Percentiles rank a stretch among this genome's conserved stretches.
Evolutionary conservation across 92 coral and sea anemone species (phyloP).

Genomic region (Phenganax subtilis): DNA sequence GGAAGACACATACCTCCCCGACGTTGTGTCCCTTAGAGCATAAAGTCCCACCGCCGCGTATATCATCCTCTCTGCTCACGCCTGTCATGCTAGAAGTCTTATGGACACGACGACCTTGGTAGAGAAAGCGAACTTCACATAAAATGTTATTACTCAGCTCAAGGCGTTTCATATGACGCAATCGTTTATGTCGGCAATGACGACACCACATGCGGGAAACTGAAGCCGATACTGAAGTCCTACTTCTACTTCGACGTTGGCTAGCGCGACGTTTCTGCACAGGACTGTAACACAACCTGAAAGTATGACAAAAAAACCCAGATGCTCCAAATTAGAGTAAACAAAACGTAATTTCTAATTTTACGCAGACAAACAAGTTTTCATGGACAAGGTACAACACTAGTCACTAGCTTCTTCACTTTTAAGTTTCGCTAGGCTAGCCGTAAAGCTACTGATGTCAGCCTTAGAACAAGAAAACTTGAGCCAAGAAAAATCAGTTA

Average conservation of each 20-base stretch:
- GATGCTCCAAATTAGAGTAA: background rate
- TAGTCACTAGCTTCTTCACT: too few species aligned
- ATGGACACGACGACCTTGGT: slow-evolving; percentile 23
- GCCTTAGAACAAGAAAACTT: too few species aligned
- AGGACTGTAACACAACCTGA: slow-evolving; percentile 62
- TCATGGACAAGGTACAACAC: too few species aligned
- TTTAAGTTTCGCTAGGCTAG: too few species aligned
- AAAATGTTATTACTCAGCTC: slow-evolving; percentile 76
- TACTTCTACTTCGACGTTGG: slow-evolving; percentile 50
- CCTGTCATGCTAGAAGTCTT: slow-evolving; percentile 24
- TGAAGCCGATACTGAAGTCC: slow-evolving; percentile 49
- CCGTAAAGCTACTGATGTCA: too few species aligned
- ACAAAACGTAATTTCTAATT: background rate
- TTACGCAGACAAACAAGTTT: too few species aligned
- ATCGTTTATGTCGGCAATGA: slow-evolving; percentile 66
- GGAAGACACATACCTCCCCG: slow-evolving; percentile 61
- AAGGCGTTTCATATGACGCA: slow-evolving; percentile 74
- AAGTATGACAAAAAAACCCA: background rate
- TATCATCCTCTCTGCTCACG: background rate
- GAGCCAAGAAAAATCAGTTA: too few species aligned
- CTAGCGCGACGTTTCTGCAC: slow-evolving; percentile 61
- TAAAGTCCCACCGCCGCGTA: slow-evolving; percentile 22
- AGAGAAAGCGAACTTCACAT: slow-evolving; percentile 56
- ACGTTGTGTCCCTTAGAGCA: slow-evolving; percentile 34
- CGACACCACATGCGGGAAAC: slow-evolving; percentile 65